Evolutionary conservation across 2,113 vertebrate genomes (phyloP), one percentile per base, ranked within the genome.

Genomic region (Cichladusa arquata): DNA sequence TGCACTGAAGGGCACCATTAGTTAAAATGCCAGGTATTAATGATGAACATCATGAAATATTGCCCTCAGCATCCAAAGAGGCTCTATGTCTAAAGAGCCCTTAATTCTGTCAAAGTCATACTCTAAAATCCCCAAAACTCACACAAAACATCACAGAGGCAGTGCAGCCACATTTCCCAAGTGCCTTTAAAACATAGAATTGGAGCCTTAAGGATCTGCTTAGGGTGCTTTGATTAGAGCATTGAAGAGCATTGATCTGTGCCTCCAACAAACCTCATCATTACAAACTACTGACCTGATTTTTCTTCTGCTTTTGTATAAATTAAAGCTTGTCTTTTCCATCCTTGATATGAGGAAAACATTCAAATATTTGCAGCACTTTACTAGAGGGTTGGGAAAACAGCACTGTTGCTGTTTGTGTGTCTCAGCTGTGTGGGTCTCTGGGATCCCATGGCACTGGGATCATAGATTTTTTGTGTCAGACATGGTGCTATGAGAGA

Each of bases 401-500:
- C 60, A 38, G 40, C 31, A 13, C 54, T 64, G 25, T 77, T 85
- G 54, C 36, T 36, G 36, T 36, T 61, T 78, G 56, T 77, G 74
- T 53, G 81, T 93, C 62, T 74, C 60, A 92, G 10, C 61, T 66
- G 56, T 40, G 71, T 93, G 60, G 62, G 45, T 72, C 51, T 60
- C 19, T 6, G 9, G 86, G 88, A 79, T 87, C 79, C 80, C 90
- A 36, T 0, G 1, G 84, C 33, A 17, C 62, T 8, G 34, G 86
- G 90, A 85, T 93, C 77, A 72, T 33, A 61, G 70, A 72, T 36
- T 18, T 81, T 61, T 51, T 91, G 96, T 94, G 50, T 92, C 64
- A 90, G 82, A 62, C 36, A 6, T 34, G 69, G 53, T 60, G 40
- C 72, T 89, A 8, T 73, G 80, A 82, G 65, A 66, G 71, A 69